These are phyloP conservation scores for Telmatochromis brachygnathus DNA, from an alignment of 2,113 vertebrate genomes.

Conservation along the genomic window DNA sequence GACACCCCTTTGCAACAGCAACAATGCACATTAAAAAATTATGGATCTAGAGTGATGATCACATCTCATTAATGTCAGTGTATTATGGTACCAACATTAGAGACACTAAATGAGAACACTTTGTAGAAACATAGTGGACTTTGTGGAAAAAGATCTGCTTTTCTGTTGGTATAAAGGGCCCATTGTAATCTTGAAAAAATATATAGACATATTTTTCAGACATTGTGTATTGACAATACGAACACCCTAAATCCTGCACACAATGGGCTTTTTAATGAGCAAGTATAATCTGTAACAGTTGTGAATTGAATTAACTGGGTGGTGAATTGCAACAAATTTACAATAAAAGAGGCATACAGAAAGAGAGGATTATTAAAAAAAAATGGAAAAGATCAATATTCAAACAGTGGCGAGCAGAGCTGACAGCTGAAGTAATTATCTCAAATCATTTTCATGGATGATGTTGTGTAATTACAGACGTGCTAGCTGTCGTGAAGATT, in stretches of 20 bases:
- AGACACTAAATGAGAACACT: background rate
- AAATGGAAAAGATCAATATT: background rate
- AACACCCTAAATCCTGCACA: background rate
- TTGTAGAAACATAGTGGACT: background rate
- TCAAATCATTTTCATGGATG: background rate
- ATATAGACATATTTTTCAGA: background rate
- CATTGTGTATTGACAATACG: background rate
- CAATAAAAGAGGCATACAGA: background rate
- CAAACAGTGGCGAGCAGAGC: background rate
- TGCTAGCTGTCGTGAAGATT: slow-evolving; percentile 15
- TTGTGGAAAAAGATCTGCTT: background rate
- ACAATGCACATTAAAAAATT: background rate
- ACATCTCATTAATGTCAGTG: background rate
- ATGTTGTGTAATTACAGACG: slow-evolving; percentile 9
- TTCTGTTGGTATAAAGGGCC: background rate
- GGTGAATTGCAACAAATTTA: background rate
- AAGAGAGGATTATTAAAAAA: background rate
- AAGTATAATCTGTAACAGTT: background rate
- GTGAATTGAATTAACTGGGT: background rate
- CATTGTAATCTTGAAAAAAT: background rate
- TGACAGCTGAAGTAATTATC: slow-evolving; percentile 7
- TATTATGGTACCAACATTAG: background rate
- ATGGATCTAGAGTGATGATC: background rate
- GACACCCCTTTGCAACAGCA: background rate
- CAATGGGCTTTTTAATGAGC: background rate